A percentile compares a stretch with the other conserved stretches of the same genome.
phyloP scores from a whole-genome alignment of 2,113 vertebrate genomes.

The Peromyscus maniculatus region DNA sequence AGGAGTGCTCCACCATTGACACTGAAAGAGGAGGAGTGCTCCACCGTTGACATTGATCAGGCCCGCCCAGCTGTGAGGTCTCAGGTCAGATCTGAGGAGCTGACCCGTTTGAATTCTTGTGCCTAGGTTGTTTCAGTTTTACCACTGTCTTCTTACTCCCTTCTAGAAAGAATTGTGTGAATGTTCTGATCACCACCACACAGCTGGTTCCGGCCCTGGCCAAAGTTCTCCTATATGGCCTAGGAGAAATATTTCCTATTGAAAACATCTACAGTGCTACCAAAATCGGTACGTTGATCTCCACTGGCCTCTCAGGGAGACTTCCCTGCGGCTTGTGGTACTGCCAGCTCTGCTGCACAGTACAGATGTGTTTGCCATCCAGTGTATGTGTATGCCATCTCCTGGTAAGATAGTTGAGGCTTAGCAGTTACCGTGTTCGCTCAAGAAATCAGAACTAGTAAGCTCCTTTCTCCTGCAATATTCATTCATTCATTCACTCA shows the following conservation, averaged over 20 bases:
- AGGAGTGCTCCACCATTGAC: not conserved
- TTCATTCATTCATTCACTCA: not conserved
- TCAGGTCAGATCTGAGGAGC: slow-evolving; percentile 18
- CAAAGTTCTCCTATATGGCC: slow-evolving; percentile 97
- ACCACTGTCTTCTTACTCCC: slow-evolving; percentile 67
- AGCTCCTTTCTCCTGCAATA: slow-evolving; percentile 25
- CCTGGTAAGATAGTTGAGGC: not conserved
- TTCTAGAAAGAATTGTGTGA: slow-evolving; percentile 96
- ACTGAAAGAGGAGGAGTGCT: not conserved
- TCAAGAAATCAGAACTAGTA: not conserved
- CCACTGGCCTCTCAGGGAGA: slow-evolving; percentile 12
- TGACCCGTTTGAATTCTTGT: slow-evolving; percentile 1
- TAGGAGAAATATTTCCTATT: slow-evolving; percentile 97
- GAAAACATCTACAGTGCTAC: slow-evolving; percentile 99
- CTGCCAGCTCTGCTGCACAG: not conserved
- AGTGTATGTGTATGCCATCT: not conserved
- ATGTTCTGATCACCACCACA: slow-evolving; percentile 98
- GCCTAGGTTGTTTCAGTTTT: slow-evolving; percentile 4
- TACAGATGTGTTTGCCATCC: not conserved
- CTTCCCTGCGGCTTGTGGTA: not conserved
- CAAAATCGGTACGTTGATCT: slow-evolving; percentile 93
- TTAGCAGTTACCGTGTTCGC: not conserved
- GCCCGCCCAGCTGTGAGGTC: not conserved
- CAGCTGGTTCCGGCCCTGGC: slow-evolving; percentile 98
- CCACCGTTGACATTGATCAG: not conserved